Evolutionary conservation across 53 echinoderm and acorn worm genomes (phyloP).

Genomic region (Echinometra lucunter): DNA sequence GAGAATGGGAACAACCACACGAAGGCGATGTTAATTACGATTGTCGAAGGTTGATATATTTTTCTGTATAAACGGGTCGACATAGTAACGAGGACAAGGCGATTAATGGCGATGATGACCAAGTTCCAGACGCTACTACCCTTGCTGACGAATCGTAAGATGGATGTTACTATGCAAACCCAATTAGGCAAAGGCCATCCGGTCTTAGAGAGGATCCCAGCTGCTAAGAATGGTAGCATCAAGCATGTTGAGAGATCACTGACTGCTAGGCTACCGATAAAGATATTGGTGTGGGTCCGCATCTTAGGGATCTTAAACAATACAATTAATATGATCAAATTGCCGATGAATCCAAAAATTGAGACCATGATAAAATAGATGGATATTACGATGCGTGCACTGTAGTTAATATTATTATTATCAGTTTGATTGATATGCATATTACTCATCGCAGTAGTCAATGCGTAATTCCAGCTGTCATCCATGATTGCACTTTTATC

Average conservation of each 20-base stretch:
- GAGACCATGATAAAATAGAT: conserved; percentile 66
- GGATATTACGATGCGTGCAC: conserved; percentile 13
- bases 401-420: neutral
- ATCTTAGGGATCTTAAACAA: conserved; percentile 75
- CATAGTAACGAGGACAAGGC: conserved; percentile 79
- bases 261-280: conserved; percentile 81
- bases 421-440: neutral
- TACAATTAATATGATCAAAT: conserved; percentile 73
- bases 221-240: conserved; percentile 70
- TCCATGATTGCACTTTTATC: neutral
- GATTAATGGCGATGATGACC: conserved; percentile 76
- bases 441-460: neutral
- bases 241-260: conserved; percentile 74
- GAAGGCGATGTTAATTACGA: conserved; percentile 65
- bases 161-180: conserved; percentile 62
- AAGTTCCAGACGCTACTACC: conserved; percentile 79
- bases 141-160: conserved; percentile 49
- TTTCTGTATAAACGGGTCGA: conserved; percentile 51
- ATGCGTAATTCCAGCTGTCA: neutral
- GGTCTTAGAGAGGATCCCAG: conserved; percentile 67
- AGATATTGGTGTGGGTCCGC: conserved; percentile 83
- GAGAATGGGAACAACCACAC: conserved; percentile 75
- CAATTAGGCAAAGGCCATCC: conserved; percentile 73
- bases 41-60: conserved; percentile 59
- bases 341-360: conserved; percentile 75